Conservation (phyloP, 2,113 vertebrate species). For the Sceloporus undulatus region DNA sequence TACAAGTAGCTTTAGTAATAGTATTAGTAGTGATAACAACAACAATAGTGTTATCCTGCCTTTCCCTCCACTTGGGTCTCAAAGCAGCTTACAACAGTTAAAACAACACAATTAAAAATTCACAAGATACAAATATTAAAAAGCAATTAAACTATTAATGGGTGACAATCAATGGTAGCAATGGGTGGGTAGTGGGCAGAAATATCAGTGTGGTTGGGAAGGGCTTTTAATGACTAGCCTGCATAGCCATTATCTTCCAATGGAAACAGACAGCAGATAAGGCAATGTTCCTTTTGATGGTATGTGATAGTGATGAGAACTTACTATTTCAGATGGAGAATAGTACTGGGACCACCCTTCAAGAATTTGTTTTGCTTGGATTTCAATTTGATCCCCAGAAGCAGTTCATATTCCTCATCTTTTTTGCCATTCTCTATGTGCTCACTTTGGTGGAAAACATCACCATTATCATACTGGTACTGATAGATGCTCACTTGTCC, state of each 20-base stretch:
- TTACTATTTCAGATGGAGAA: conserved; percentile 2
- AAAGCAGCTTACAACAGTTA: too few species aligned
- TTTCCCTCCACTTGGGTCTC: too few species aligned
- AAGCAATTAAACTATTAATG: too few species aligned
- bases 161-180: too few species aligned
- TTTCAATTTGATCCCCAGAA: neutral
- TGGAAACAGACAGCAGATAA: neutral
- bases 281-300: neutral
- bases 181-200: too few species aligned
- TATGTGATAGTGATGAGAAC: neutral
- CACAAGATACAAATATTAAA: too few species aligned
- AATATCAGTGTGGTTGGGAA: too few species aligned
- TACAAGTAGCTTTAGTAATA: too few species aligned
- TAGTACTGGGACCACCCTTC: neutral
- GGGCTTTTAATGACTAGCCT: too few species aligned
- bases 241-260: neutral
- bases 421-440: neutral
- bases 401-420: neutral
- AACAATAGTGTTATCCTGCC: too few species aligned
- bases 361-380: conserved; percentile 22
- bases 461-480: neutral
- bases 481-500: neutral
- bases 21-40: too few species aligned
- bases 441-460: neutral
- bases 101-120: too few species aligned